Base-by-base conservation (phyloP, 2,113 vertebrate genomes). In the Tupaia chinensis region DNA sequence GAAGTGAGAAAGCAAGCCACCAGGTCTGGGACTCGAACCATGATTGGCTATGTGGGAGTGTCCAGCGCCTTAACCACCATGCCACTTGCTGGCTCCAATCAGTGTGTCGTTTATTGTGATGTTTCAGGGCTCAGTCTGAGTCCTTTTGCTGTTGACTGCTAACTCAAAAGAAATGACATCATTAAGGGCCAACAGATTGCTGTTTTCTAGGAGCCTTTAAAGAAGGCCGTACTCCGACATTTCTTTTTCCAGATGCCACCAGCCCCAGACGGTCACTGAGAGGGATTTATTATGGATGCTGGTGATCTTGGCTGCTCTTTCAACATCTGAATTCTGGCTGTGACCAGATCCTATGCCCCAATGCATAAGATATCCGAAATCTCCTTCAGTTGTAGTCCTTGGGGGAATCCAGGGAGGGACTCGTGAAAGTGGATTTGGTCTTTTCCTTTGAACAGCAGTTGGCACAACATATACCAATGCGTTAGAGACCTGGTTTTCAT, bases 401-500 rank as follows among this genome's bases (percentile, higher is more conserved):
- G 60, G 27, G 15, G 60, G 53, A 53, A 27, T 32, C 58, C 63
- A 11, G 20, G 74, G 69, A 81, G 29, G 53, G 80, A 65, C 58
- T 56, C 22, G 54, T 60, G 77, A 92, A 25, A 63, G 68, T 7
- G 7, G 9, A 54, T 16, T 44, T 2, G 29, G 70, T 44, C 27
- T 91, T 88, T 93, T 32, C 29, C 77, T 91, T 58, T 54, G 58
- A 87, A n/a, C 3, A 54, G 68, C 77, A 17, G 2, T 82, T 85
- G 85, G 16, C 9, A 54, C 76, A 16, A 0, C 8, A 2, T 72
- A 11, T 23, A 25, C 56, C 32, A 25, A 23, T 2, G 56, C 61
- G 89, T 58, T 72, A 54, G 23, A 65, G 58, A 32, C 15, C 76
- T 93, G 87, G 80, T 63, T 96, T 94, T 95, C 83, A 34, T 72